Percentiles rank a stretch among this genome's conserved stretches.
These are phyloP conservation scores for Chironomus riparius DNA, from an alignment of 2,888 invertebrate genomes.

Conservation along the genomic window DNA sequence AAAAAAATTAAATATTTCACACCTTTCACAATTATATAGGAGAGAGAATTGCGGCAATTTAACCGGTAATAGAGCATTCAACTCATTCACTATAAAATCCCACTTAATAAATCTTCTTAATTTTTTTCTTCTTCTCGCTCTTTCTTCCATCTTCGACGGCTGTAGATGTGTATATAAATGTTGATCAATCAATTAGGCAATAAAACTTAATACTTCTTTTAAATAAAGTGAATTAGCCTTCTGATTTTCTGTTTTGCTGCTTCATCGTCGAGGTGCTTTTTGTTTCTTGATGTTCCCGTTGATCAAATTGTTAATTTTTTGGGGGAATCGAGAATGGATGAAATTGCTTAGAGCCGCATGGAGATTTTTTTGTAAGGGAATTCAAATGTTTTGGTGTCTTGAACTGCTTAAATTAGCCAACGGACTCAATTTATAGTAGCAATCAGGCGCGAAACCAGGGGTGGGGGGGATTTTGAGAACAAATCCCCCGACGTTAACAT, in stretches of 20 bases:
- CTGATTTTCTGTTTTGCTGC: slow-evolving; percentile 17
- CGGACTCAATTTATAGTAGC: too few relatives aligned
- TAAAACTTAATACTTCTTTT: slow-evolving; percentile 26
- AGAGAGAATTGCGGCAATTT: neutral
- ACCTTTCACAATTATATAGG: slow-evolving; percentile 3
- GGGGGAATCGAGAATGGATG: neutral
- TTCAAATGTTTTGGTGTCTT: too few relatives aligned
- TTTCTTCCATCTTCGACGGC: neutral
- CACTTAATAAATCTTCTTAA: slow-evolving; percentile 21
- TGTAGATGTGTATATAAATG: neutral
- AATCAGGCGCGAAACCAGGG: too few relatives aligned
- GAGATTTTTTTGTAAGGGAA: too few relatives aligned
- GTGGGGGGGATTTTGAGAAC: too few relatives aligned
- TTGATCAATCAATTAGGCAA: slow-evolving; percentile 26
- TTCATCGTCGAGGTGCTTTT: neutral
- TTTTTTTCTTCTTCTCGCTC: neutral
- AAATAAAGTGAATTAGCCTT: slow-evolving; percentile 26
- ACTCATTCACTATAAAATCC: neutral
- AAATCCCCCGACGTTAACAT: too few relatives aligned
- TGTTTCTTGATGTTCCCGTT: neutral
- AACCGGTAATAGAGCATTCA: slow-evolving; percentile 9
- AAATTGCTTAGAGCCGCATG: too few relatives aligned
- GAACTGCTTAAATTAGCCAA: too few relatives aligned
- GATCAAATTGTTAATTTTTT: neutral
- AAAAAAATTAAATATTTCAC: slow-evolving; percentile 10